phyloP scores from a whole-genome alignment of 2,797 vertebrate species.

The Lithobates pipiens region DNA sequence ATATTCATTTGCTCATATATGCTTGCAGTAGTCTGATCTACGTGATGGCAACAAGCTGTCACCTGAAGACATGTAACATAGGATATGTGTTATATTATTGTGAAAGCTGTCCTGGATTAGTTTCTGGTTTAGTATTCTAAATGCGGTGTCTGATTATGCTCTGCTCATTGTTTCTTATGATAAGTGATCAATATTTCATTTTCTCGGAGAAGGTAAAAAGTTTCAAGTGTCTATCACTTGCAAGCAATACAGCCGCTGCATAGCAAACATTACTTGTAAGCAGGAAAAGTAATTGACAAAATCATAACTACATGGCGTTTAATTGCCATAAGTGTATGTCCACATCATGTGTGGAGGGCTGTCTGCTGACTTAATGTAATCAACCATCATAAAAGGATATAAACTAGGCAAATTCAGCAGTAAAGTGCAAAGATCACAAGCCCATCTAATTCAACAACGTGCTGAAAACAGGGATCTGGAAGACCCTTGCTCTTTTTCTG shows the following conservation, averaged over 20 bases:
- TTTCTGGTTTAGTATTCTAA: conserved; percentile 70
- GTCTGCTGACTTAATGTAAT: conserved; percentile 72
- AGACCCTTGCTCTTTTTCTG: conserved; percentile 77
- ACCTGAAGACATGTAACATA: background rate
- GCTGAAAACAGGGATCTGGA: conserved; percentile 73
- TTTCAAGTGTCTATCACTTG: conserved; percentile 73
- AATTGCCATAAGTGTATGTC: conserved; percentile 56
- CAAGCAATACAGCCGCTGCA: conserved; percentile 66
- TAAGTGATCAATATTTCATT: conserved; percentile 97
- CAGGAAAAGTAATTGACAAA: conserved; percentile 61
- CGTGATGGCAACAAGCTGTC: conserved; percentile 34
- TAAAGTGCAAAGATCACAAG: conserved; percentile 68
- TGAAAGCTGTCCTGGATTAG: conserved; percentile 65
- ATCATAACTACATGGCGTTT: conserved; percentile 45
- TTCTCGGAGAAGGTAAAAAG: conserved; percentile 81
- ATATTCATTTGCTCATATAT: background rate
- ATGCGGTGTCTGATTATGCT: conserved; percentile 69
- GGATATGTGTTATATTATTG: conserved; percentile 41
- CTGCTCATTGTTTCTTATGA: conserved; percentile 84
- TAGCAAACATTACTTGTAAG: conserved; percentile 65
- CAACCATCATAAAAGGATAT: conserved; percentile 76
- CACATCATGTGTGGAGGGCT: conserved; percentile 59
- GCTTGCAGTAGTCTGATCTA: background rate
- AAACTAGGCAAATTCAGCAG: conserved; percentile 66
- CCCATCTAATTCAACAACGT: conserved; percentile 66